These are phyloP conservation scores for Pygoscelis adeliae DNA, from an alignment of 2,113 vertebrate species.

Conservation along the genomic window DNA sequence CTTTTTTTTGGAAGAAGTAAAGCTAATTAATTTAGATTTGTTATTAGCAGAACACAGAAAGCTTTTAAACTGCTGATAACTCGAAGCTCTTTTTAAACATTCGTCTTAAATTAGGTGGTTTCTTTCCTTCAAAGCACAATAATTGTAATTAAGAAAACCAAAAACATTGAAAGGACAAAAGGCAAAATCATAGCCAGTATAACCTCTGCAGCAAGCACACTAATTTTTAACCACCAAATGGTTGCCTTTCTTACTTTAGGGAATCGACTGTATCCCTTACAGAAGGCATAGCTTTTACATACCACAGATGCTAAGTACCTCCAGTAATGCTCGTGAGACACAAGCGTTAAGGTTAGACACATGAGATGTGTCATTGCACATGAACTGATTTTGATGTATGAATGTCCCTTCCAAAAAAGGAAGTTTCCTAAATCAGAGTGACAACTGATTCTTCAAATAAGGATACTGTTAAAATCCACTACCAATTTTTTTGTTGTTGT, in stretches of 20 bases:
- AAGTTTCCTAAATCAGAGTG: neutral
- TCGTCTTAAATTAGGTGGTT: neutral
- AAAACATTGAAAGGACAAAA: neutral
- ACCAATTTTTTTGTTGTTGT: neutral
- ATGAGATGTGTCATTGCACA: neutral
- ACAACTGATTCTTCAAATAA: neutral
- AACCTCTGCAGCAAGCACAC: neutral
- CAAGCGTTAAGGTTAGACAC: neutral
- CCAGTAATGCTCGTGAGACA: neutral
- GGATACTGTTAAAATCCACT: neutral
- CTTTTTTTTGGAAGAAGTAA: neutral
- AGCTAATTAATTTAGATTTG: constrained; percentile 12
- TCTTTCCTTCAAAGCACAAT: neutral
- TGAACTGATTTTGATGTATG: neutral
- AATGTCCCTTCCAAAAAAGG: neutral
- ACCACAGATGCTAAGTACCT: neutral
- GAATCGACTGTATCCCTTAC: neutral
- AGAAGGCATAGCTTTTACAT: neutral
- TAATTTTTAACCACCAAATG: neutral
- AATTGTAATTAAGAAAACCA: neutral
- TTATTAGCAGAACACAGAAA: constrained; percentile 27
- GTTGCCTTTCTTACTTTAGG: neutral
- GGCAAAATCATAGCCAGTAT: neutral
- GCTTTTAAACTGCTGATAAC: neutral
- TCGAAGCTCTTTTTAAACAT: neutral